Base-by-base conservation (phyloP, 2,888 invertebrate genomes). In the Globia sparganii region DNA sequence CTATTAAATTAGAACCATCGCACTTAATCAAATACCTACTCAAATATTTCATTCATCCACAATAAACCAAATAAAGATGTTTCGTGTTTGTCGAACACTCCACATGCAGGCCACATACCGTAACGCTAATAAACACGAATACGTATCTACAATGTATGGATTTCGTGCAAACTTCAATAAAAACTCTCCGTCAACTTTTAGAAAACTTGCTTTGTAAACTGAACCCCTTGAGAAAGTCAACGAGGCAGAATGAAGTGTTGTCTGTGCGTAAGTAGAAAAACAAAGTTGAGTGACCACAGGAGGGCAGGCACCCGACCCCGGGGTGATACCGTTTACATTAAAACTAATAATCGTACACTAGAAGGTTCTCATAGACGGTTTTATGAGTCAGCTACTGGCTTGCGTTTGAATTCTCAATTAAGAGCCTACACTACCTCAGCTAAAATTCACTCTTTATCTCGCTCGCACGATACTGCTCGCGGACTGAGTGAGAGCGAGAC, bases 271-370 rank as follows among this genome's bases (percentile, higher is more conserved):
- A 91, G 90, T 89, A 90, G 89, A 94, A 93, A 94, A 93, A 94
- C 92, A 93, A 94, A 94, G 94, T 93, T 94, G 93, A 94, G 89
- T 93, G 94, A 93, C 94, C 94, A 94, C 92, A 81, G 78, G 65
- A 72, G 80, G 75, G 81, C 83, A 76, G 9, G 65, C 72, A 31
- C 28, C 65, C 76, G 88, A 87, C 86, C 84, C 83, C 70, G 70
- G 75, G 65, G 74, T 64, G 73, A 56, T 78, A 70, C 75, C 69
- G 77, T 74, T 84, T 84, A 82, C 73, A 74, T 81, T 71, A 62
- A 83, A 77, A 68, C 65, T 25, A 59, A 34, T 81, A 72, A 81
- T 81, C 73, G 72, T 67, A n/a, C 13, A 64, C 31, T 71, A 40
- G 46, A 40, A 73, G 25, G 25, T 72, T 80, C 77, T 69, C 49